Conservation (phyloP, 1,140 invertebrate genomes). For the Drosophila takahashii region DNA sequence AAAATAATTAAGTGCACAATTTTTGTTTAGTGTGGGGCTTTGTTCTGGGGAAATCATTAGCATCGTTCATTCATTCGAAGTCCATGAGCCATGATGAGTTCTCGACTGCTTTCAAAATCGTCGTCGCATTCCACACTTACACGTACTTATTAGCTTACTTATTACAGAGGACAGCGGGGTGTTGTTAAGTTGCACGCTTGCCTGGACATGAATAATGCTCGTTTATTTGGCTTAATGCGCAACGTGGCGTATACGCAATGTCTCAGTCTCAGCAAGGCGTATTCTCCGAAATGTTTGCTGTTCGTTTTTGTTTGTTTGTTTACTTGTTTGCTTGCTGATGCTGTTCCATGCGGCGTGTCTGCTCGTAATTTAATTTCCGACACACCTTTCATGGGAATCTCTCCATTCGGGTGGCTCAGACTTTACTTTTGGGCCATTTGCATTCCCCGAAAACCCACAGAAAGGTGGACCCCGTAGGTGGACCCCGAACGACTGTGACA, state of each 20-base stretch:
- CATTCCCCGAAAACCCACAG: slow-evolving; percentile 6
- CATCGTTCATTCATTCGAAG: slow-evolving; percentile 33
- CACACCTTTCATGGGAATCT: neutral
- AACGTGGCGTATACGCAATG: slow-evolving; percentile 75
- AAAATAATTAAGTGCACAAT: no score
- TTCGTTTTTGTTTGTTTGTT: slow-evolving; percentile 14
- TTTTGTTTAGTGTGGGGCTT: neutral
- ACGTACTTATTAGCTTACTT: slow-evolving; percentile 53
- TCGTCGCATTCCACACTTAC: slow-evolving; percentile 50
- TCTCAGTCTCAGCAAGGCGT: slow-evolving; percentile 17
- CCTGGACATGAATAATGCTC: slow-evolving; percentile 68
- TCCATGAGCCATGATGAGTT: slow-evolving; percentile 15
- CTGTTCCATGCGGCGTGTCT: slow-evolving; percentile 22
- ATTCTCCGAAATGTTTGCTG: slow-evolving; percentile 34
- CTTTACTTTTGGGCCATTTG: slow-evolving; percentile 30
- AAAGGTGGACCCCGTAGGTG: slow-evolving; percentile 35
- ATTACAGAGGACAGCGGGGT: slow-evolving; percentile 4
- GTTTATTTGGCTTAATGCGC: slow-evolving; percentile 70
- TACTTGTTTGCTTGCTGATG: neutral
- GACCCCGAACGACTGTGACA: slow-evolving; percentile 19
- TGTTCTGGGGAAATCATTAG: slow-evolving; percentile 31
- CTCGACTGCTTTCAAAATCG: slow-evolving; percentile 40
- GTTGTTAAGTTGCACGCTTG: slow-evolving; percentile 62
- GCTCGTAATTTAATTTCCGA: slow-evolving; percentile 59
- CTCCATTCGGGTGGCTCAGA: slow-evolving; percentile 8